phyloP scores from a whole-genome alignment of 2,113 vertebrate genomes.

The Megalops atlanticus region DNA sequence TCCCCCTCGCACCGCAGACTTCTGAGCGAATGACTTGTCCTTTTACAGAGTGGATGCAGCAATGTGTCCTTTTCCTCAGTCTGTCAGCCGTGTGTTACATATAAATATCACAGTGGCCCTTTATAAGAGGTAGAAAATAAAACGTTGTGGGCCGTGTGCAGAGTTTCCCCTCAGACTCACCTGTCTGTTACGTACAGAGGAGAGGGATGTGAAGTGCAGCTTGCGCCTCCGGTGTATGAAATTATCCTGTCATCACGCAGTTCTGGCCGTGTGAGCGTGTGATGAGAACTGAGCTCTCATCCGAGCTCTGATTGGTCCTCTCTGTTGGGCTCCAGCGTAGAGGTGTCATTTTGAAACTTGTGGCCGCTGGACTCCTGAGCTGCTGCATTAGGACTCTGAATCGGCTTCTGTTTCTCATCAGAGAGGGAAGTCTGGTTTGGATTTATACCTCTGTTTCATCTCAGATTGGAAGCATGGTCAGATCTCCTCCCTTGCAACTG shows the following conservation, averaged over 20 bases:
- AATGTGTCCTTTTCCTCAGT: background rate
- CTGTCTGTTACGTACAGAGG: background rate
- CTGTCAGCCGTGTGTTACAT: background rate
- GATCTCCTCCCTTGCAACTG: background rate
- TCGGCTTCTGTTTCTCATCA: too few relatives aligned
- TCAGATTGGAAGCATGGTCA: constrained; percentile 4
- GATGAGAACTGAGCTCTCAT: too few relatives aligned
- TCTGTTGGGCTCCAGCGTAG: too few relatives aligned
- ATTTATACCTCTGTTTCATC: constrained; percentile 16
- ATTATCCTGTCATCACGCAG: background rate
- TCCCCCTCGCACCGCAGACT: background rate
- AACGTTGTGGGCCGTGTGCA: background rate
- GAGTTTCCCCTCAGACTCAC: background rate
- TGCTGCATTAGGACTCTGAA: too few relatives aligned
- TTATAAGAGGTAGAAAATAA: too few relatives aligned
- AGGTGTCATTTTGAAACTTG: too few relatives aligned
- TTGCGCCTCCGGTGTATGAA: background rate
- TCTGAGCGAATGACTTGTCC: background rate
- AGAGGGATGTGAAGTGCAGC: background rate
- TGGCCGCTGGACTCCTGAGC: too few relatives aligned
- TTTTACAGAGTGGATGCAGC: background rate
- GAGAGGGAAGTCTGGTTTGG: background rate
- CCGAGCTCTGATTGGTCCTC: too few relatives aligned
- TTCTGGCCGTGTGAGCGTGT: background rate
- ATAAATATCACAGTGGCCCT: too few relatives aligned